Conservation (phyloP, 1,140 invertebrate species). For the Drosophila parabipectinata region DNA sequence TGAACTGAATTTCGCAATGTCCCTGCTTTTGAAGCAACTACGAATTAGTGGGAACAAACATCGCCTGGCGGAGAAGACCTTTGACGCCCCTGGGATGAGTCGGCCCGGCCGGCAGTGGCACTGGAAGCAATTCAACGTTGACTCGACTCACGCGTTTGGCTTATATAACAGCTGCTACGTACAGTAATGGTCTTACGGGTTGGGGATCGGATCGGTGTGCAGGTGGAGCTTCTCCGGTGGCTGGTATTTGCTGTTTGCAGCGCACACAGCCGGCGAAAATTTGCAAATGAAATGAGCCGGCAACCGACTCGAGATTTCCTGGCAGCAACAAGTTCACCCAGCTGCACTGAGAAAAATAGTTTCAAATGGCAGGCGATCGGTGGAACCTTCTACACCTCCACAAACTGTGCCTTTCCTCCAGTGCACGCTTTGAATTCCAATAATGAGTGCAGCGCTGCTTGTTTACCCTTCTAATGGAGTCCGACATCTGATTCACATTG, state of each 20-base stretch:
- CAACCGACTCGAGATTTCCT: constrained; percentile 32
- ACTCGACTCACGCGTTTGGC: constrained; percentile 22
- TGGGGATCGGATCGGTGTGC: background rate
- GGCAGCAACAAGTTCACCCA: constrained; percentile 36
- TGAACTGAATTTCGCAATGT: background rate
- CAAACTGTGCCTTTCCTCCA: background rate
- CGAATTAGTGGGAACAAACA: constrained; percentile 1
- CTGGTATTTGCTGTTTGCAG: constrained; percentile 46
- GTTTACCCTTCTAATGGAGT: constrained; percentile 69
- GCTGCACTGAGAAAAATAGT: background rate
- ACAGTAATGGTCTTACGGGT: constrained; percentile 4
- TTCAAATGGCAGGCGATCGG: too few relatives aligned
- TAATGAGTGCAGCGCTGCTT: constrained; percentile 45
- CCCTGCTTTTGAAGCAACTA: background rate
- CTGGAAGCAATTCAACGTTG: constrained; percentile 33
- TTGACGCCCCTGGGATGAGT: constrained; percentile 28
- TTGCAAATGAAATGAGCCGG: constrained; percentile 67
- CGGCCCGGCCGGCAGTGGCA: constrained; percentile 29
- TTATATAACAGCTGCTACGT: constrained; percentile 26
- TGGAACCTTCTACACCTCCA: too few relatives aligned
- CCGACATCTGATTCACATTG: constrained; percentile 53
- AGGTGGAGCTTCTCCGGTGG: constrained; percentile 31
- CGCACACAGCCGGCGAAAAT: constrained; percentile 52
- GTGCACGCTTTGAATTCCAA: constrained; percentile 34
- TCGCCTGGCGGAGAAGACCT: constrained; percentile 3